Evolutionary conservation across 2,888 invertebrate genomes (phyloP).

Genomic region (Drosophila demipolita): DNA sequence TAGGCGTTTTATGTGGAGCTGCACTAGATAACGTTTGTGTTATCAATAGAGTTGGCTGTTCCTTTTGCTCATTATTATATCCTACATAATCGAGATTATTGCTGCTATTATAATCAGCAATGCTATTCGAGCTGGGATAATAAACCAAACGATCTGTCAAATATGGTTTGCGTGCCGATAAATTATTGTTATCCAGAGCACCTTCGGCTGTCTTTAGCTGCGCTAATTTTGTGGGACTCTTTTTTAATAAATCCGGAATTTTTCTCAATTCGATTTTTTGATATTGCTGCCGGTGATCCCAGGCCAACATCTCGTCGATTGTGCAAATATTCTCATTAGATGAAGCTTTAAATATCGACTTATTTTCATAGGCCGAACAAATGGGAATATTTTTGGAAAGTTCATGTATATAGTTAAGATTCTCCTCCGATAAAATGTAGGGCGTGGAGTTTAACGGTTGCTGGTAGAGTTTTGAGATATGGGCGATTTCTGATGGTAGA

Average conservation of each 20-base stretch:
- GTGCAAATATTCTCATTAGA: constrained; percentile 60
- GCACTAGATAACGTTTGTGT: neutral
- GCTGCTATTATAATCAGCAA: constrained; percentile 83
- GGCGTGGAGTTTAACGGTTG: neutral
- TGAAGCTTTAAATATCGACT: constrained; percentile 83
- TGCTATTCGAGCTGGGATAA: constrained; percentile 88
- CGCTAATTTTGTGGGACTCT: neutral
- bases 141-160: constrained; percentile 93
- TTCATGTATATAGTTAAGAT: constrained; percentile 84
- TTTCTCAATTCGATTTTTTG: neutral
- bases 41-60: neutral
- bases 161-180: constrained; percentile 63
- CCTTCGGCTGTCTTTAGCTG: neutral
- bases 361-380: constrained; percentile 85
- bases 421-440: constrained; percentile 83
- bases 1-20: constrained; percentile 50
- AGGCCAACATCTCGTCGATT: constrained; percentile 79
- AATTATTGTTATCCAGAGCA: constrained; percentile 68
- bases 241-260: neutral
- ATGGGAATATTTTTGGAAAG: constrained; percentile 85
- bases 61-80: neutral
- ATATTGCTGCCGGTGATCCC: constrained; percentile 69
- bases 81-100: constrained; percentile 82
- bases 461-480: neutral
- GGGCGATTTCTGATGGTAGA: neutral